These are phyloP conservation scores for Oncorhynchus tshawytscha DNA, from an alignment of 2,113 vertebrate genomes.

Conservation along the genomic window DNA sequence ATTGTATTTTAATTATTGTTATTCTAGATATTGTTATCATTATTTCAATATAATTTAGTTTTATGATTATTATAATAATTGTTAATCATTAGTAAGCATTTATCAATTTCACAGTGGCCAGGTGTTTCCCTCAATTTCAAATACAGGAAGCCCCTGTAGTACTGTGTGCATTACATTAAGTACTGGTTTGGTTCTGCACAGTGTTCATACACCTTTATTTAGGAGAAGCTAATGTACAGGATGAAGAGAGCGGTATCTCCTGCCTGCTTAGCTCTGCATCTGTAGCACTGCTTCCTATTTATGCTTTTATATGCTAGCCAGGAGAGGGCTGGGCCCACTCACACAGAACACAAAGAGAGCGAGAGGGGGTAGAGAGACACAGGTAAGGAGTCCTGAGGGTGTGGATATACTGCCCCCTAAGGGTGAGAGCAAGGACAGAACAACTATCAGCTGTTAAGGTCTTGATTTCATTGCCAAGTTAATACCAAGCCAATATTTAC, in stretches of 20 bases:
- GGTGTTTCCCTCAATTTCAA: conserved; percentile 24
- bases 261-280: conserved; percentile 42
- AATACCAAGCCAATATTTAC: conserved; percentile 13
- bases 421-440: conserved; percentile 6
- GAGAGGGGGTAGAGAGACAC: conserved; percentile 1
- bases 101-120: conserved; percentile 46
- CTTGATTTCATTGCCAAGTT: conserved; percentile 35
- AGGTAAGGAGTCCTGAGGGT: conserved; percentile 11
- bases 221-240: conserved; percentile 40
- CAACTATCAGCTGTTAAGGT: conserved; percentile 13
- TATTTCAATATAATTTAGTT: conserved; percentile 26
- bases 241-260: conserved; percentile 33
- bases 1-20: conserved; percentile 21
- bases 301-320: conserved; percentile 61
- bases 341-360: conserved; percentile 15
- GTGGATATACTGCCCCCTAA: background rate
- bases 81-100: conserved; percentile 29
- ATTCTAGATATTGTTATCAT: conserved; percentile 33
- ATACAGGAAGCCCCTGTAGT: conserved; percentile 27
- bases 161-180: conserved; percentile 16
- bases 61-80: conserved; percentile 42
- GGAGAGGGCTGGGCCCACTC: conserved; percentile 72
- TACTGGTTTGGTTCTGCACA: conserved; percentile 29
- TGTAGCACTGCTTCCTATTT: conserved; percentile 65
- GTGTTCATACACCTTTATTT: conserved; percentile 34